These are phyloP conservation scores for Leptarthrus brevirostris DNA, from an alignment of 2,888 invertebrate genomes.

Conservation along the genomic window DNA sequence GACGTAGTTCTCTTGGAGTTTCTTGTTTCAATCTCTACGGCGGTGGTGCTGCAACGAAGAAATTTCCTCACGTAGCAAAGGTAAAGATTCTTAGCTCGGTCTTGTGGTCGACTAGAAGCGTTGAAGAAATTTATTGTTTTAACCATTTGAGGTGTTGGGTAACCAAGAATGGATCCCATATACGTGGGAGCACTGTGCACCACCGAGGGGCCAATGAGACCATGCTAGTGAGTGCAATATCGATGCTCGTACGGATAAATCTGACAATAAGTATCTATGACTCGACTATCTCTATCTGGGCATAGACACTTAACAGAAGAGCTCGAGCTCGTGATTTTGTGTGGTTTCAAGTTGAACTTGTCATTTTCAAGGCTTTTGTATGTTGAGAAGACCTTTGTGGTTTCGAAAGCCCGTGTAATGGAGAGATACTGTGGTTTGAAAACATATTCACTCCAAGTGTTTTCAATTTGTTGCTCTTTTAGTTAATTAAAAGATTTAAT, in stretches of 20 bases:
- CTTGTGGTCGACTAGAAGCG: slow-evolving; percentile 28
- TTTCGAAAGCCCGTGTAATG: slow-evolving; percentile 32
- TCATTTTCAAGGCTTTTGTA: slow-evolving; percentile 23
- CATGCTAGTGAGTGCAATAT: slow-evolving; percentile 9
- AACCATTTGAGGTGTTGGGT: slow-evolving; percentile 8
- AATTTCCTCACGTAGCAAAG: slow-evolving; percentile 28
- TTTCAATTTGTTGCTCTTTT: too few species aligned
- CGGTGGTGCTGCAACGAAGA: not conserved
- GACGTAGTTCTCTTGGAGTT: not conserved
- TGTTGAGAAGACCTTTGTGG: slow-evolving; percentile 23
- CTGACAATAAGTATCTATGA: too few species aligned
- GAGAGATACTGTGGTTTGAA: slow-evolving; percentile 10
- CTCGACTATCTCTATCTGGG: too few species aligned
- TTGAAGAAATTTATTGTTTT: slow-evolving; percentile 38
- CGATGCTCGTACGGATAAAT: not conserved
- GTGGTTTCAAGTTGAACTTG: slow-evolving; percentile 31
- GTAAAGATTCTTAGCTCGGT: not conserved
- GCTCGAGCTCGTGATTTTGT: slow-evolving; percentile 13
- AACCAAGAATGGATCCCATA: slow-evolving; percentile 16
- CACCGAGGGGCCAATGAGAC: not conserved
- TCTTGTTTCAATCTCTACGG: slow-evolving; percentile 4
- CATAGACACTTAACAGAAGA: not conserved
- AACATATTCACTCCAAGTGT: too few species aligned
- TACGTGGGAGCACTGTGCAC: slow-evolving; percentile 6
- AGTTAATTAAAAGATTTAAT: too few species aligned